Conservation (phyloP, 2,113 vertebrate genomes). For the Platichthys stellatus region DNA sequence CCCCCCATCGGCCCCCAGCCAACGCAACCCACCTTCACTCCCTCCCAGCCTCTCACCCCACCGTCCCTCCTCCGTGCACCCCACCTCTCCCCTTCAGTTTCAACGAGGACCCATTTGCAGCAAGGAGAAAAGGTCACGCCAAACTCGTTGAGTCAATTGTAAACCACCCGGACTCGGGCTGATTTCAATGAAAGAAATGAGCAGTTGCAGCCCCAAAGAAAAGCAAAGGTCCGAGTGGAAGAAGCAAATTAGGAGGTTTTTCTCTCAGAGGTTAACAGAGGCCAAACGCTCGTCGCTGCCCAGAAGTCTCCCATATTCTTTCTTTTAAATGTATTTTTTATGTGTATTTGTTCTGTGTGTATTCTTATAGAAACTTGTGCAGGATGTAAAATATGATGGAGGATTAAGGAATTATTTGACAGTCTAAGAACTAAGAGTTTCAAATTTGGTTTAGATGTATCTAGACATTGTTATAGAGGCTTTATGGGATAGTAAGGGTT, state of each 20-base stretch:
- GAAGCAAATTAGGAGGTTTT: slow-evolving; percentile 65
- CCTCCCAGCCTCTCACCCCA: background rate
- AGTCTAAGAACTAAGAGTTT: background rate
- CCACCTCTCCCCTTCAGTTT: slow-evolving; percentile 58
- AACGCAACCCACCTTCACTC: slow-evolving; percentile 7
- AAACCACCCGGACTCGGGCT: slow-evolving; percentile 75
- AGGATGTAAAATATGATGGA: background rate
- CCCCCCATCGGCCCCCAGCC: slow-evolving; percentile 43
- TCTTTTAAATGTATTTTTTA: background rate
- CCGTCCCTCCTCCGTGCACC: slow-evolving; percentile 11
- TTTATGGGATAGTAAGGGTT: too few species aligned
- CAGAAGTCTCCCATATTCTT: slow-evolving; percentile 27
- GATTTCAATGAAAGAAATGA: slow-evolving; percentile 82
- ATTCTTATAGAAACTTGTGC: slow-evolving; percentile 15
- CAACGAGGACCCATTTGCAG: slow-evolving; percentile 74
- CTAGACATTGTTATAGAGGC: too few species aligned
- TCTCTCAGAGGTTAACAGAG: slow-evolving; percentile 9
- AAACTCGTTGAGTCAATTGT: slow-evolving; percentile 79
- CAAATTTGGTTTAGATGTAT: background rate
- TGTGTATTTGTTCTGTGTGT: background rate
- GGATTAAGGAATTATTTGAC: background rate
- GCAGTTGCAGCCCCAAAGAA: slow-evolving; percentile 58
- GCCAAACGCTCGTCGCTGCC: slow-evolving; percentile 29
- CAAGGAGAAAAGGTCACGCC: slow-evolving; percentile 80
- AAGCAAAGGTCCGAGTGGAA: slow-evolving; percentile 72